phyloP scores from a whole-genome alignment of 2,888 invertebrate genomes.

The Heliconius sara region DNA sequence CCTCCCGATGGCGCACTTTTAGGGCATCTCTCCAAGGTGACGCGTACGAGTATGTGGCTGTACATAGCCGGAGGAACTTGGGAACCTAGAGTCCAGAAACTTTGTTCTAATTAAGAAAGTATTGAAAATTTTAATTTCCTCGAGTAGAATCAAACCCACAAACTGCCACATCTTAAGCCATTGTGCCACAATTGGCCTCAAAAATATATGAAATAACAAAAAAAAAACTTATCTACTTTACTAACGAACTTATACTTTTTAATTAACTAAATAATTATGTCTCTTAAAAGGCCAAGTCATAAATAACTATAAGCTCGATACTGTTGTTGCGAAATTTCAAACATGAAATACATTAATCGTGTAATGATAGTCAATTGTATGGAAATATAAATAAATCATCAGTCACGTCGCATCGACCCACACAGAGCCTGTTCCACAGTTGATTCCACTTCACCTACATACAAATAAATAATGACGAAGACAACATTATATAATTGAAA shows the following conservation, averaged over 20 bases:
- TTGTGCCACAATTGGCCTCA: no score
- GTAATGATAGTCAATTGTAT: conserved; percentile 35
- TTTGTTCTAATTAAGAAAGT: no score
- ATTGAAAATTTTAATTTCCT: no score
- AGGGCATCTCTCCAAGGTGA: no score
- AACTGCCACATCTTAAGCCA: no score
- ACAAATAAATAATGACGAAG: background rate
- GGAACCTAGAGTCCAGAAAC: no score
- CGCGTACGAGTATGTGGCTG: no score
- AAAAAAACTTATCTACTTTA: no score
- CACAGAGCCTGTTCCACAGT: conserved; percentile 4
- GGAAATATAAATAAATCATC: conserved; percentile 38
- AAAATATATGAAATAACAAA: no score
- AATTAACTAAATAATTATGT: background rate
- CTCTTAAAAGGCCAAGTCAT: conserved; percentile 5
- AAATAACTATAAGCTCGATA: conserved; percentile 21
- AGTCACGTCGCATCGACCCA: conserved; percentile 26
- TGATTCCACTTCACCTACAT: background rate
- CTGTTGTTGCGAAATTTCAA: conserved; percentile 23
- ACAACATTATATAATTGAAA: background rate
- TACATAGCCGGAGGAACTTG: no score
- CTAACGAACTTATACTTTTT: background rate
- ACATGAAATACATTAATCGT: conserved; percentile 21
- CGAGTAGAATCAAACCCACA: no score
- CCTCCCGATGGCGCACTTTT: no score